A percentile compares a stretch with the other conserved stretches of the same genome.
Conservation (phyloP, 2,888 invertebrate genomes). For the Papilio demoleus region DNA sequence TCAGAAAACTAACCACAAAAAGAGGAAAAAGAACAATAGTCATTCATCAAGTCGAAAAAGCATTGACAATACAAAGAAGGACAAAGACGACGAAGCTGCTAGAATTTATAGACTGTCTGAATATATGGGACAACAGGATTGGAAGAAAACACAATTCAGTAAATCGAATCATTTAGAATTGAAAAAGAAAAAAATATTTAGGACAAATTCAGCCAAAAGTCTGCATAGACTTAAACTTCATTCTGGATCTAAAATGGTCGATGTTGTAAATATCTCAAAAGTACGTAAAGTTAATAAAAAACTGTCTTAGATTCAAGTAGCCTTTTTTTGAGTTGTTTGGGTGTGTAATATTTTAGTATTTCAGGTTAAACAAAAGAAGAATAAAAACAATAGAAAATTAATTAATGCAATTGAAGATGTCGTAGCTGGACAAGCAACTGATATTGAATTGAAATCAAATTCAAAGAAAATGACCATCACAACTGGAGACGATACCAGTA, state of each 20-base stretch:
- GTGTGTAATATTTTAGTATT: neutral
- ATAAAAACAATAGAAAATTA: slow-evolving; percentile 1
- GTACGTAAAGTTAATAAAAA: neutral
- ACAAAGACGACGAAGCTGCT: slow-evolving; percentile 49
- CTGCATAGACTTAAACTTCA: slow-evolving; percentile 33
- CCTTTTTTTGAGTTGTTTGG: too few species aligned
- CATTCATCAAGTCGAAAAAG: slow-evolving; percentile 10
- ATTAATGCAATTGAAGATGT: neutral
- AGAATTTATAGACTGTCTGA: slow-evolving; percentile 56
- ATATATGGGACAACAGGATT: slow-evolving; percentile 56
- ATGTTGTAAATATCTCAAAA: slow-evolving; percentile 17
- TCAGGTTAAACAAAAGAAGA: slow-evolving; percentile 20
- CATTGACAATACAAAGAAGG: slow-evolving; percentile 23
- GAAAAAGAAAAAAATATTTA: slow-evolving; percentile 26
- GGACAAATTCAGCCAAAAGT: slow-evolving; percentile 24
- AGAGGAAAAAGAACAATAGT: slow-evolving; percentile 57
- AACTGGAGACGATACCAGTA: slow-evolving; percentile 12
- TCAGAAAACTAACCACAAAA: slow-evolving; percentile 57
- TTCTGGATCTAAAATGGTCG: slow-evolving; percentile 14
- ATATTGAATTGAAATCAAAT: slow-evolving; percentile 7
- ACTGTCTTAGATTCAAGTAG: too few species aligned
- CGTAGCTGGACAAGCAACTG: neutral
- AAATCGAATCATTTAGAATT: slow-evolving; percentile 28
- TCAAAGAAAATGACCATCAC: slow-evolving; percentile 8
- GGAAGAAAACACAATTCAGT: slow-evolving; percentile 45